Conservation (phyloP, 2,888 invertebrate species). For the Drosophila robusta region DNA sequence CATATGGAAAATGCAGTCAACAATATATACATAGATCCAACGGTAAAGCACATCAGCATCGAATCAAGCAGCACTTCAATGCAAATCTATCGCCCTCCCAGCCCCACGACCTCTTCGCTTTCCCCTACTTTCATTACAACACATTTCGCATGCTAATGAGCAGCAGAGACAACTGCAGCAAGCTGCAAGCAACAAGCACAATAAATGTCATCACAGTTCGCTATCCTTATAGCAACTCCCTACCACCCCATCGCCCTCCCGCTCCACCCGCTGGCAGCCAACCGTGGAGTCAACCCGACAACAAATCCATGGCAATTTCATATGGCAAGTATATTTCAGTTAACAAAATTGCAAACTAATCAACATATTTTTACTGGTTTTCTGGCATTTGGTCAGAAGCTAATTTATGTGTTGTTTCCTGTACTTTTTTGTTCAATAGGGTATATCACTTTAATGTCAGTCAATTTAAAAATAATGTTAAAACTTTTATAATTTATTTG, state of each 20-base stretch:
- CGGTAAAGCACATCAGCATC: slow-evolving; percentile 3
- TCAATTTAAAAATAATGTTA: too few relatives aligned
- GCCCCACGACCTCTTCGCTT: too few relatives aligned
- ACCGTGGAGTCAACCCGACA: slow-evolving; percentile 11
- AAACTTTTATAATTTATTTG: too few relatives aligned
- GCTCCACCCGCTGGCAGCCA: not conserved
- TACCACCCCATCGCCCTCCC: too few relatives aligned
- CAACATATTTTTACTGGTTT: slow-evolving; percentile 55
- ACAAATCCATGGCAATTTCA: slow-evolving; percentile 24
- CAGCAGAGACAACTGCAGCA: slow-evolving; percentile 7
- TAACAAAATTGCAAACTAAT: slow-evolving; percentile 58
- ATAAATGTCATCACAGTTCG: slow-evolving; percentile 27
- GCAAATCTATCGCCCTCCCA: not conserved
- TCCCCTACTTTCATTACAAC: slow-evolving; percentile 9
- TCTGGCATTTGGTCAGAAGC: slow-evolving; percentile 28
- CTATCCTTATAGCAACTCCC: not conserved
- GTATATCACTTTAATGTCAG: not conserved
- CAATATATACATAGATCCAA: too few relatives aligned
- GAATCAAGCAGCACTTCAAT: slow-evolving; percentile 7
- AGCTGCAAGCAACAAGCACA: slow-evolving; percentile 15
- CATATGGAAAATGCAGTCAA: not conserved
- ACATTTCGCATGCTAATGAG: slow-evolving; percentile 40
- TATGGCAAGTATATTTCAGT: slow-evolving; percentile 33
- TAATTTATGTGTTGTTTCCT: slow-evolving; percentile 35
- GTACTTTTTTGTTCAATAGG: not conserved